Evolutionary conservation across 1,140 invertebrate genomes (phyloP), one percentile per base, ranked within the genome.

Genomic region (Drosophila kikkawai): DNA sequence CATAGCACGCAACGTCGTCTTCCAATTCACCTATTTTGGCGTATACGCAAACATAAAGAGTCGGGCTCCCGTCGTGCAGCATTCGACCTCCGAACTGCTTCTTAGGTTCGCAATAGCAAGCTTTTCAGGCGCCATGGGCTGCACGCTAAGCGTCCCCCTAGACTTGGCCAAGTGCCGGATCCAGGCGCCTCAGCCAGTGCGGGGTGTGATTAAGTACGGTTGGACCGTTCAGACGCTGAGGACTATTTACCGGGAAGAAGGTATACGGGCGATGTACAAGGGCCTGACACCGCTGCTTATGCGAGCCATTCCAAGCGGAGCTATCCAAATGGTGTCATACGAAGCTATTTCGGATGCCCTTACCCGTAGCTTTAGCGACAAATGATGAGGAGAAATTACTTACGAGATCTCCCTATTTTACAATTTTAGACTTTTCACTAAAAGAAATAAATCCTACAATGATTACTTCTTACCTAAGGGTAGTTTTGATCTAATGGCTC

Each of bases 161-260:
- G 98, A 99, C 93, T 97, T 99, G 4, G 98, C 97, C 3, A 99
- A 99, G 93, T 98, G 97, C 87, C 94, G 98, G 61, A 99, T 99
- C 80, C 98, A 99, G 93, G 97, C 97, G 1, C 97, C 97, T 8
- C 97, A 98, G 93, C 97, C 97, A 8, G 93, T 95, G 4, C 92
- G 94, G 8, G 95, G 95, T 7, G 53, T 94, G 71, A 95, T 97
- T 26, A 97, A 97, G 85, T 99, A 99, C 81, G 94, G 93, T 60
- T 94, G 94, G 37, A 97, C 96, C 9, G 93, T 97, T 36, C 94
- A 93, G n/a, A 96, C 97, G 1, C 95, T 99, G n/a, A 70, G 68
- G 6, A 94, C 96, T 45, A 95, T 99, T 22, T 97, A 97, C 88
- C 95, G 92, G 80, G 96, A 97, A 93, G 98, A 99, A 95, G 98